Conservation (phyloP, 2,113 vertebrate genomes). For the Misgurnus anguillicaudatus region DNA sequence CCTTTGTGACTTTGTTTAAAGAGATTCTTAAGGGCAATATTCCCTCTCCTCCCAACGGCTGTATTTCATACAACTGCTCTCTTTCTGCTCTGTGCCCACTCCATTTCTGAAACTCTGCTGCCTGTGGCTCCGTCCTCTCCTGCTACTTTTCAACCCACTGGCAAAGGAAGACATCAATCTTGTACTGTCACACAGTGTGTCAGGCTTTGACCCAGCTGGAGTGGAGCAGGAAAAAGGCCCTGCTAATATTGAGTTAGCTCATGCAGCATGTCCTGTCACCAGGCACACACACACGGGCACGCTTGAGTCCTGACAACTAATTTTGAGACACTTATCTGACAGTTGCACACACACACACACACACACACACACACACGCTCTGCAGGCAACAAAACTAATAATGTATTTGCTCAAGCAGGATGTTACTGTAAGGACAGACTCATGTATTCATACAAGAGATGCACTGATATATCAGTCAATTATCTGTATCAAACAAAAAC, state of each 20-base stretch:
- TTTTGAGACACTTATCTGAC: constrained; percentile 44
- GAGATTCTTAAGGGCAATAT: constrained; percentile 58
- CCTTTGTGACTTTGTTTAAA: constrained; percentile 51
- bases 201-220: constrained; percentile 47
- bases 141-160: constrained; percentile 58
- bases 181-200: constrained; percentile 39
- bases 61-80: constrained; percentile 9
- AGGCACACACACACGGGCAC: not conserved
- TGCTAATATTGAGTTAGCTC: constrained; percentile 53
- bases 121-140: constrained; percentile 46
- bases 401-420: not conserved
- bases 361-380: constrained; percentile 7
- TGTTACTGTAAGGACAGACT: not conserved
- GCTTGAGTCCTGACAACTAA: constrained; percentile 44
- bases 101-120: not conserved
- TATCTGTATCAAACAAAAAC: no score
- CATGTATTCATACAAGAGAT: not conserved
- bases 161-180: constrained; percentile 52
- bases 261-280: constrained; percentile 23
- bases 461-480: not conserved
- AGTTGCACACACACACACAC: constrained; percentile 27
- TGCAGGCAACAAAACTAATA: constrained; percentile 11
- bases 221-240: constrained; percentile 37
- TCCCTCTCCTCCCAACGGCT: not conserved
- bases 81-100: constrained; percentile 5